Conservation (phyloP, 1,140 invertebrate genomes). For the Apis mellifera region Amel_HAv3.1 CM009931.2:1546501-1547000, state of each 20-base stretch:
- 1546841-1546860: constrained; percentile 28
- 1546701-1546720: not conserved
- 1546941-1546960: not conserved
- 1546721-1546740: constrained; percentile 38
- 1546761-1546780: constrained; percentile 55
- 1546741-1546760: constrained; percentile 42
- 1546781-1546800: constrained; percentile 54
- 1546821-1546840: constrained; percentile 41
- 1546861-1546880: constrained; percentile 41
- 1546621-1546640: too few species aligned
- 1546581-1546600: too few species aligned
- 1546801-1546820: constrained; percentile 47
- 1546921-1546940: not conserved
- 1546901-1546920: not conserved
- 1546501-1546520: too few species aligned
- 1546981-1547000: too few species aligned
- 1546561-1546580: too few species aligned
- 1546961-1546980: too few species aligned
- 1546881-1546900: constrained; percentile 28
- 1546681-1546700: not conserved
- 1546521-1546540: too few species aligned
- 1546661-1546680: too few species aligned
- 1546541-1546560: too few species aligned
- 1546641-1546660: too few species aligned
- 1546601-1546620: too few species aligned